phyloP scores from a whole-genome alignment of 1,140 invertebrate genomes.

The Muscidifurax raptorellus region DNA sequence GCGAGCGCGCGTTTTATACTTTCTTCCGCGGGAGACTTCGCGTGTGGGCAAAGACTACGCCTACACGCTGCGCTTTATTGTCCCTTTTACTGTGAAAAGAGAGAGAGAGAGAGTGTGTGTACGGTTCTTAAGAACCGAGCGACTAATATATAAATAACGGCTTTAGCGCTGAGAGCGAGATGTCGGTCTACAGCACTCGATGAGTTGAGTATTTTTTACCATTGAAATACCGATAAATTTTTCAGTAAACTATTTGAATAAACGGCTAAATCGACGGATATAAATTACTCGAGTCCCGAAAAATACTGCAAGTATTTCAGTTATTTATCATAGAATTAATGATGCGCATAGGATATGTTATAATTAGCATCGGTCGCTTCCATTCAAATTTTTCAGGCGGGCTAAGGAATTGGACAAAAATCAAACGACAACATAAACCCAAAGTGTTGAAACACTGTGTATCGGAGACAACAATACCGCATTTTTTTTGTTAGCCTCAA shows the following conservation, averaged over 20 bases:
- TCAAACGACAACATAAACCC: neutral
- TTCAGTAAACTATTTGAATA: too few species aligned
- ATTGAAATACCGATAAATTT: too few species aligned
- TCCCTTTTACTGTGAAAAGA: conserved; percentile 9
- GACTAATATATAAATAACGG: neutral
- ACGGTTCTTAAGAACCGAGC: neutral
- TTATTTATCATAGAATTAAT: too few species aligned
- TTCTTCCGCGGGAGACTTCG: neutral
- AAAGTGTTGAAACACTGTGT: neutral
- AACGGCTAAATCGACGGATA: too few species aligned
- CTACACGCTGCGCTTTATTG: conserved; percentile 8
- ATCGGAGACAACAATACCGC: neutral
- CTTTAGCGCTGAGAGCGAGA: neutral
- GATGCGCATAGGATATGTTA: neutral
- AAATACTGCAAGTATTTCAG: neutral
- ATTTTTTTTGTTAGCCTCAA: neutral
- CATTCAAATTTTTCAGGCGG: neutral
- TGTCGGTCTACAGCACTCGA: neutral
- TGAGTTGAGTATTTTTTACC: neutral
- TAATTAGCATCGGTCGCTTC: neutral
- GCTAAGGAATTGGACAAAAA: neutral
- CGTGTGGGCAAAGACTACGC: conserved; percentile 1
- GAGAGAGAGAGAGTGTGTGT: neutral
- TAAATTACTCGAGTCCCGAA: neutral
- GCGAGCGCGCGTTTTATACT: neutral